Base-by-base conservation (phyloP, 2,113 vertebrate genomes). In the Neolamprologus longior region DNA sequence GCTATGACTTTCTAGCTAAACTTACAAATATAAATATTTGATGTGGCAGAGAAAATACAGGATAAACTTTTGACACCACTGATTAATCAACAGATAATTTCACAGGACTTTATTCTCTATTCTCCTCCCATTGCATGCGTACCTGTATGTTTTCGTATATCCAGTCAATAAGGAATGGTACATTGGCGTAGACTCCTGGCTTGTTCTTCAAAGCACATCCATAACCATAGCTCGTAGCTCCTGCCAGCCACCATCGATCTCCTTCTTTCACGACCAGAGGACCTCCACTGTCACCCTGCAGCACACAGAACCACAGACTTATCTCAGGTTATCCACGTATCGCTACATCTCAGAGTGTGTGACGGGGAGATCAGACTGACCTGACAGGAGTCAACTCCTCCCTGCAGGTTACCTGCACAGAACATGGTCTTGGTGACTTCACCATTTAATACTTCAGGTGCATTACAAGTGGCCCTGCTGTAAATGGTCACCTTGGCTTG, bases 221-320 rank as follows among this genome's bases (percentile, higher is more conserved):
- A 1, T 93, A 89, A 24, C 98, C 98, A 98, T 97, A 99, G 94
- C 98, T 99, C 1, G 98, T 99, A 84, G 97, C 97, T 58, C 98
- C 98, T 5, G 97, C 95, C 92, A 99, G 91, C 98, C 98, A 99
- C 98, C 98, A 99, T 81, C 96, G 1, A 0, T 81, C 76, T 68
- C 86, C 94, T 54, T 97, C 90, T 2, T 86, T 26, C 1, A 96
- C 97, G 84, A 98, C 98, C 84, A 99, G 94, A 0, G 98, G 98
- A 5, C 98, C 98, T 24, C 98, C 98, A 0, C 98, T 99, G 96
- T 99, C 98, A 12, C 98, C 98, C 98, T 99, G 93, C 55, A 88
- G 6, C 79, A 88, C 76, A 88, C 7, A 90, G 7, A 17, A 88
- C 11, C 9, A 84, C 17, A 83, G 3, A 90, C 7, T 5, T 33